Conservation (phyloP, 2,888 invertebrate genomes). For the Diarsia mendica region DNA sequence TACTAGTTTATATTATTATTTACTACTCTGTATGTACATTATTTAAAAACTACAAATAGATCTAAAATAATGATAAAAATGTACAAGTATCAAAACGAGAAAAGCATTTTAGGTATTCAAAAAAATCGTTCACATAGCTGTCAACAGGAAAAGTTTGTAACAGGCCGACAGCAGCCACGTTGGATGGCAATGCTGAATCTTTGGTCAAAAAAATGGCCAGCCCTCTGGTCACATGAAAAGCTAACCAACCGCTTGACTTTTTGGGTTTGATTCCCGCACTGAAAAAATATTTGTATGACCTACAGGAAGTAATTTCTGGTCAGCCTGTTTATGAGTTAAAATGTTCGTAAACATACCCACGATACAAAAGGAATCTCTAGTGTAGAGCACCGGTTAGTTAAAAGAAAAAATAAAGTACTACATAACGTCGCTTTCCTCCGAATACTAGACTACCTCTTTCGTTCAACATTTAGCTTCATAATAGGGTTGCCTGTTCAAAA, state of each 20-base stretch:
- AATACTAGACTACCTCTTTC: constrained; percentile 16
- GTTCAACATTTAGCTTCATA: constrained; percentile 31
- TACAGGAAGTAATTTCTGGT: background rate
- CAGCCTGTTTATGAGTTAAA: background rate
- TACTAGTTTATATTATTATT: background rate
- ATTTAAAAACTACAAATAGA: too few species aligned
- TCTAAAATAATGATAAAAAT: too few species aligned
- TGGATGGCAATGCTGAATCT: too few species aligned
- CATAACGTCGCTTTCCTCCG: background rate
- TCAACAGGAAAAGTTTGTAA: too few species aligned
- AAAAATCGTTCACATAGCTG: too few species aligned
- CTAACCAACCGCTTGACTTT: too few species aligned
- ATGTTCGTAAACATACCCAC: background rate
- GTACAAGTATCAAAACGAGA: too few species aligned
- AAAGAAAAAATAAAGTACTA: constrained; percentile 1
- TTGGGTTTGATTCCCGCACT: background rate
- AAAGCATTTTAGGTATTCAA: too few species aligned
- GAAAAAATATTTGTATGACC: background rate
- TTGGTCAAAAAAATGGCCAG: too few species aligned
- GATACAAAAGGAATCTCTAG: background rate
- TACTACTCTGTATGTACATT: background rate
- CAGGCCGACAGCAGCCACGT: too few species aligned
- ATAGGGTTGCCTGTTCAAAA: constrained; percentile 37
- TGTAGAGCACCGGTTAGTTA: background rate
- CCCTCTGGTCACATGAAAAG: too few species aligned